A percentile compares a stretch with the other conserved stretches of the same genome.
phyloP scores from a whole-genome alignment of 2,113 vertebrate genomes.

The Mus pahari region DNA sequence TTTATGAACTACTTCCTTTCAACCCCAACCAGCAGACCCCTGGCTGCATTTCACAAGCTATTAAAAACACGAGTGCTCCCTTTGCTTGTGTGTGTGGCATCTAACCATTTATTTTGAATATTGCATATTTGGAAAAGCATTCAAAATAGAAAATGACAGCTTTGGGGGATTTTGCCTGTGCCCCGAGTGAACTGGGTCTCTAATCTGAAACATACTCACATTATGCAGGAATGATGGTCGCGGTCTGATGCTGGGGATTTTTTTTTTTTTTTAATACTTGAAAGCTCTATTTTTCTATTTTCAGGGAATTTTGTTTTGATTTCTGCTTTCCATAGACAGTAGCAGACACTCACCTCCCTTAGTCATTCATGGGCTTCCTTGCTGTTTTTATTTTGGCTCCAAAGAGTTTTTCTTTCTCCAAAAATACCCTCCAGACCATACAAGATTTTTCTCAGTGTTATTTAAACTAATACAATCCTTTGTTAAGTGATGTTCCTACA shows the following conservation, averaged over 20 bases:
- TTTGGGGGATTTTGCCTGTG: slow-evolving; percentile 71
- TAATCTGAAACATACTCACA: slow-evolving; percentile 77
- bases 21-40: slow-evolving; percentile 62
- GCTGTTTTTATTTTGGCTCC: slow-evolving; percentile 77
- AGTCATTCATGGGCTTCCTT: slow-evolving; percentile 72
- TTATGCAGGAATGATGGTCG: slow-evolving; percentile 79
- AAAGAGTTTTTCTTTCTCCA: slow-evolving; percentile 69
- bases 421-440: slow-evolving; percentile 66
- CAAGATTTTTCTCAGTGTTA: slow-evolving; percentile 56
- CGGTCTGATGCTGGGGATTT: slow-evolving; percentile 30
- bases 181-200: slow-evolving; percentile 57
- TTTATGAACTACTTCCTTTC: slow-evolving; percentile 78
- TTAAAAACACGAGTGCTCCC: slow-evolving; percentile 72
- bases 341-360: slow-evolving; percentile 77
- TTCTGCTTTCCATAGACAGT: slow-evolving; percentile 80
- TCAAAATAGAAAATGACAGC: slow-evolving; percentile 77
- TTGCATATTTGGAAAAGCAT: slow-evolving; percentile 78
- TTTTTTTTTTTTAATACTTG: slow-evolving; percentile 59
- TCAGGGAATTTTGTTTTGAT: slow-evolving; percentile 77
- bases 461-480: slow-evolving; percentile 61
- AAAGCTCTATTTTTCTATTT: slow-evolving; percentile 74
- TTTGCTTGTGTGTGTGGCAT: slow-evolving; percentile 73
- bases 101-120: slow-evolving; percentile 81
- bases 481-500: slow-evolving; percentile 50
- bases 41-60: slow-evolving; percentile 77